Evolutionary conservation across 2,888 invertebrate species (phyloP).

Genomic region (Tipula unca): DNA sequence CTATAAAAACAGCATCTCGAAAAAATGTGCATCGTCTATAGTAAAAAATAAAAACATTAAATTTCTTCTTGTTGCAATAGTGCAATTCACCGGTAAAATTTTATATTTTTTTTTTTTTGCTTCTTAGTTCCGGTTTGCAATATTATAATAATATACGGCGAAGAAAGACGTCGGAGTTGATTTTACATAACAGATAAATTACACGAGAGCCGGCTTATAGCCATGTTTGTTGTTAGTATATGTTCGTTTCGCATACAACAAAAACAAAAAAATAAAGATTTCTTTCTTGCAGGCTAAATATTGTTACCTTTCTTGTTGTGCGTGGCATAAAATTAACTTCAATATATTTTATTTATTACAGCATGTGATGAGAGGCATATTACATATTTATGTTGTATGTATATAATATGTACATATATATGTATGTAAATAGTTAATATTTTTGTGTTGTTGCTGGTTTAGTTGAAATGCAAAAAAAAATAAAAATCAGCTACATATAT

Average conservation of each 20-base stretch:
- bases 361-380: conserved; percentile 1
- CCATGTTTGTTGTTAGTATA: not conserved
- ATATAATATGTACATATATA: not conserved
- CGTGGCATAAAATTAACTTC: not conserved
- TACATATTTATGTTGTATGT: not conserved
- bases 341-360: not conserved
- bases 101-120: not conserved
- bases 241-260: not conserved
- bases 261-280: not conserved
- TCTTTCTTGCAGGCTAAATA: not conserved
- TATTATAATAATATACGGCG: not conserved
- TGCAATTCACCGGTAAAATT: not conserved
- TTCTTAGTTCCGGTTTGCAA: not conserved
- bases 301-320: not conserved
- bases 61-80: too few species aligned
- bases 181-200: not conserved
- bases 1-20: too few species aligned
- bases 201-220: not conserved
- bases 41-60: too few species aligned
- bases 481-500: not conserved
- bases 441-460: not conserved
- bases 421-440: not conserved
- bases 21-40: too few species aligned
- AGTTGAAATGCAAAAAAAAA: not conserved
- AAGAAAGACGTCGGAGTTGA: not conserved